Evolutionary conservation across 1,140 invertebrate genomes (phyloP).

Genomic region (Bombus haemorrhoidalis): DNA sequence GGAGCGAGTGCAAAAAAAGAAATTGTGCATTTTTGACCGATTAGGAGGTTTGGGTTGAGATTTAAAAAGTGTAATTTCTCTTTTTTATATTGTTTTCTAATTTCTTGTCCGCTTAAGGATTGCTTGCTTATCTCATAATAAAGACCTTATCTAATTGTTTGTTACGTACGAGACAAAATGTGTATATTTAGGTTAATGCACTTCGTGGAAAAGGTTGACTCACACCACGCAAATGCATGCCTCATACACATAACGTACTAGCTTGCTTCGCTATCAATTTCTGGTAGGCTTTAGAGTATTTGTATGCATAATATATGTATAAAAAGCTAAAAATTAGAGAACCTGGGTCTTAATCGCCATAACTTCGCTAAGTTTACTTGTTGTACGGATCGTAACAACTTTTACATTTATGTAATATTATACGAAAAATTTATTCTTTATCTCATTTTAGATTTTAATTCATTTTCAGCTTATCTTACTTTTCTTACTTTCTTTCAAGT

Average conservation of each 20-base stretch:
- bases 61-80: too few relatives aligned
- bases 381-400: background rate
- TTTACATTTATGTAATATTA: background rate
- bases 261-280: background rate
- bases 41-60: too few relatives aligned
- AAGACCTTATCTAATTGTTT: background rate
- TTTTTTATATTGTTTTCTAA: background rate
- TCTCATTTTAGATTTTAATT: background rate
- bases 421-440: background rate
- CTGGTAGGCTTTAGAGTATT: background rate
- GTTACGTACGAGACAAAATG: background rate
- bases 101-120: background rate
- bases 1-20: too few relatives aligned
- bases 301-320: background rate
- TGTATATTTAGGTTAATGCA: constrained; percentile 3
- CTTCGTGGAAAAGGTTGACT: background rate
- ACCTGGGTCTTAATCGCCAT: background rate
- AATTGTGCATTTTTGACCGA: too few relatives aligned
- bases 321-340: background rate
- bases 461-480: background rate
- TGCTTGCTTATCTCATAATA: background rate
- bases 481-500: too few relatives aligned
- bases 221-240: background rate
- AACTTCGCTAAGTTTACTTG: background rate
- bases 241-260: background rate